phyloP scores from a whole-genome alignment of 2,888 invertebrate species.

The Didymodactylos carnosus region DNA sequence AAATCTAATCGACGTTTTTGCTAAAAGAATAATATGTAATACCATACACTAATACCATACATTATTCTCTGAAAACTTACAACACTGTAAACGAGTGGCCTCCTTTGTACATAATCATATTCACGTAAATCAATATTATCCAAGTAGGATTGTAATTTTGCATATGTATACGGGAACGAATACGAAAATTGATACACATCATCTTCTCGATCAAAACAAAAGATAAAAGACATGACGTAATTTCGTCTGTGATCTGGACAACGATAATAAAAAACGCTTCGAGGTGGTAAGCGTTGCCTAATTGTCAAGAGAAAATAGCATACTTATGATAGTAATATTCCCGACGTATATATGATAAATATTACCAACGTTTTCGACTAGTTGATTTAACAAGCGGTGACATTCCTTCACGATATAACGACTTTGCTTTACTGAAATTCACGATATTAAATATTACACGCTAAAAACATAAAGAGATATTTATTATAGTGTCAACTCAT shows the following conservation, averaged over 20 bases:
- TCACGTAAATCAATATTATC: constrained; percentile 47
- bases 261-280: constrained; percentile 72
- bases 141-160: constrained; percentile 63
- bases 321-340: too few relatives aligned
- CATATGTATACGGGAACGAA: constrained; percentile 84
- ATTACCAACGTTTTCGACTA: constrained; percentile 70
- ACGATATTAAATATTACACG: constrained; percentile 87
- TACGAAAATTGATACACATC: constrained; percentile 85
- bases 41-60: not conserved
- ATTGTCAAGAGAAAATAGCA: constrained; percentile 36
- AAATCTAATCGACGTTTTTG: constrained; percentile 76
- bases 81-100: constrained; percentile 45
- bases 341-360: not conserved
- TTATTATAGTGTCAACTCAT: not conserved
- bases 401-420: constrained; percentile 67
- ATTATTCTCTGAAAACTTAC: too few relatives aligned
- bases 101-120: constrained; percentile 45
- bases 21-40: constrained; percentile 35
- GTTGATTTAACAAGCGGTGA: constrained; percentile 81
- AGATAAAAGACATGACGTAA: constrained; percentile 74
- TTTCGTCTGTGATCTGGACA: constrained; percentile 64
- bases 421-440: constrained; percentile 75
- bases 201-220: constrained; percentile 78
- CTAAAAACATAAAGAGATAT: constrained; percentile 38
- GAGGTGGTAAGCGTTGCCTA: constrained; percentile 39